Evolutionary conservation across 2,797 vertebrate genomes (phyloP), one percentile per base, ranked within the genome.

Genomic region (Eutrigla gurnardus): DNA sequence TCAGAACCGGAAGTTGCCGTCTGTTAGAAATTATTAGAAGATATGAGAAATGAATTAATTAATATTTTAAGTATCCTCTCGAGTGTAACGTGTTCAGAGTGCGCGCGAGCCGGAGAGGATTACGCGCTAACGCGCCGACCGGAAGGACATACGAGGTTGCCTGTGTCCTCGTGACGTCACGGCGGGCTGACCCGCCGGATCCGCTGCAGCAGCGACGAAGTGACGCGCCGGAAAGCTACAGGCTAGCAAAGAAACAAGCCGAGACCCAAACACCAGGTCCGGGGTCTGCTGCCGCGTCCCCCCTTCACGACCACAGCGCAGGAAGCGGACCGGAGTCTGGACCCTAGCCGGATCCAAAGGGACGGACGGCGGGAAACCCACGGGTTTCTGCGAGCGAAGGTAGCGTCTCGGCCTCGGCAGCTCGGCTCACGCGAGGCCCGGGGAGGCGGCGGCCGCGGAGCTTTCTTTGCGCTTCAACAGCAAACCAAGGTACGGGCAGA

Each of bases 211-310:
- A 52, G 70, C 73, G 75, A 70, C 85, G 89, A 87, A 83, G 83
- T 82, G 84, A 83, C 85, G 87, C 87, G 89, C 88, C 88, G 87
- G 90, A 90, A 89, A 84, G 78, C 85, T 88, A 80, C 53, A 50
- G 73, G 47, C 43, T 54, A 87, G 68, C 77, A 43, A 52, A 62
- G 25, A 49, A 61, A 47, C 69, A n/a, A 83, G 65, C 75, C 49
- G 42, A 1, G 15, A 71, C 37, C 73, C 42, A 73, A 86, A 81
- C 79, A 60, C 14, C 11, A 7, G 45, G 49, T 13, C 35, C 65
- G n/a, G 6, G 13, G 47, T 17, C 40, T 25, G 25, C 25, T 25
- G 25, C 25, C n/a, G 3, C 7, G 12, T 18, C 42, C 25, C 11
- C 2, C 3, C 12, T 17, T 1, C 1, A 5, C 25, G 0, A 5